Evolutionary conservation across 2,113 vertebrate species (phyloP).

Genomic region (Serilophus lunatus): DNA sequence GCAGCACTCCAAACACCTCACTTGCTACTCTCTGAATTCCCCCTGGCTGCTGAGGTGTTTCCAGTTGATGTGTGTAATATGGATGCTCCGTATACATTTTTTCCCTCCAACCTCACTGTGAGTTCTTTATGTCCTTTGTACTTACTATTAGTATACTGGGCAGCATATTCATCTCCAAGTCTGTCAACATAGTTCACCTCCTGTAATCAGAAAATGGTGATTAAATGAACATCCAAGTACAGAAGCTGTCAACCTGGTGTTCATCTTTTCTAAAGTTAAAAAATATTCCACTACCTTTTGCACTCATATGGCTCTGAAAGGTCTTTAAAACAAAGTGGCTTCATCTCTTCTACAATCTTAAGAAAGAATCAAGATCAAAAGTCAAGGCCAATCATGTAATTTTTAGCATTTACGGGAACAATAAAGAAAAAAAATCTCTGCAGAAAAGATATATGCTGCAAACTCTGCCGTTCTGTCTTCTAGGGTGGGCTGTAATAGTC

Average conservation of each 20-base stretch:
- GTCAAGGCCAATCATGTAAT: background rate
- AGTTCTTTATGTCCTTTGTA: conserved; percentile 40
- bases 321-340: background rate
- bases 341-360: background rate
- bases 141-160: conserved; percentile 10
- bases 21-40: background rate
- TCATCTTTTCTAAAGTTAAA: conserved; percentile 33
- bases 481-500: background rate
- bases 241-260: conserved; percentile 56
- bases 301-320: background rate
- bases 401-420: background rate
- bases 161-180: conserved; percentile 42
- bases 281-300: conserved; percentile 23
- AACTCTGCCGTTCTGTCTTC: background rate
- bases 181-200: conserved; percentile 57
- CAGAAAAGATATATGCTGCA: background rate
- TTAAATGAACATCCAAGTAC: conserved; percentile 63
- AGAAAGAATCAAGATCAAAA: background rate
- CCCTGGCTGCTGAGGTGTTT: conserved; percentile 8
- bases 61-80: conserved; percentile 48
- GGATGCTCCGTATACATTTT: conserved; percentile 16
- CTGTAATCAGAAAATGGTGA: conserved; percentile 58
- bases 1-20: background rate
- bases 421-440: background rate
- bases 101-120: conserved; percentile 35